A percentile compares a stretch with the other conserved stretches of the same genome.
Conservation (phyloP, 1,140 invertebrate genomes). For the Caenorhabditis inopinata region DNA sequence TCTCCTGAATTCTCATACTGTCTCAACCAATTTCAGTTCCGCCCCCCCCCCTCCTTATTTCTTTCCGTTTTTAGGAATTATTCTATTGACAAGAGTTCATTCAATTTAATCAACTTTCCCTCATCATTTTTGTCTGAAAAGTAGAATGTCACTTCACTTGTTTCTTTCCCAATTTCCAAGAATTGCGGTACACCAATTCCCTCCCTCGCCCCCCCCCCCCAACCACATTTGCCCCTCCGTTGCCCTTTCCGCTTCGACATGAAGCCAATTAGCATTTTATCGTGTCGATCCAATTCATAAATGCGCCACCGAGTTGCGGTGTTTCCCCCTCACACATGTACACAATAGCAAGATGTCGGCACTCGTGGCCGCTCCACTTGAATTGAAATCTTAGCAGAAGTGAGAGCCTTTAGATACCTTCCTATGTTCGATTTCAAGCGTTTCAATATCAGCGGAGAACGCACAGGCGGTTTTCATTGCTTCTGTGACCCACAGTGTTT, state of each 20-base stretch:
- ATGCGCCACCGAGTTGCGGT: background rate
- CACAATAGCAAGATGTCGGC: conserved; percentile 17
- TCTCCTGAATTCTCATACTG: no score
- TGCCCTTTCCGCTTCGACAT: background rate
- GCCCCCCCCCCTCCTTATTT: no score
- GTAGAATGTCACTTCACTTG: no score
- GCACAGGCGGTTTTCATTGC: no score
- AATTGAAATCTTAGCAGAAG: background rate
- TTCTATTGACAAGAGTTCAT: no score
- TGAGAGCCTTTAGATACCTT: background rate
- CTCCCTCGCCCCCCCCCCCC: background rate
- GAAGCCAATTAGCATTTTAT: conserved; percentile 31
- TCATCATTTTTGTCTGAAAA: no score
- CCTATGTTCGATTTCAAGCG: background rate
- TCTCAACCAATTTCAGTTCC: no score
- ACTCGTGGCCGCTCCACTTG: background rate
- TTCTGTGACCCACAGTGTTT: no score
- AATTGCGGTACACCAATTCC: no score
- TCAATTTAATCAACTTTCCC: no score
- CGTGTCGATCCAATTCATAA: conserved; percentile 32
- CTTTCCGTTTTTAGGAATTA: no score
- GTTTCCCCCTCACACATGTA: conserved; percentile 10
- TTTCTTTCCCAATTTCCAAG: background rate
- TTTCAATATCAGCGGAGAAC: no score
- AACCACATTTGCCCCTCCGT: background rate